Percentiles rank a stretch among this genome's conserved stretches.
phyloP scores from a whole-genome alignment of 2,797 vertebrate genomes.

The Babyrousa celebensis region DNA sequence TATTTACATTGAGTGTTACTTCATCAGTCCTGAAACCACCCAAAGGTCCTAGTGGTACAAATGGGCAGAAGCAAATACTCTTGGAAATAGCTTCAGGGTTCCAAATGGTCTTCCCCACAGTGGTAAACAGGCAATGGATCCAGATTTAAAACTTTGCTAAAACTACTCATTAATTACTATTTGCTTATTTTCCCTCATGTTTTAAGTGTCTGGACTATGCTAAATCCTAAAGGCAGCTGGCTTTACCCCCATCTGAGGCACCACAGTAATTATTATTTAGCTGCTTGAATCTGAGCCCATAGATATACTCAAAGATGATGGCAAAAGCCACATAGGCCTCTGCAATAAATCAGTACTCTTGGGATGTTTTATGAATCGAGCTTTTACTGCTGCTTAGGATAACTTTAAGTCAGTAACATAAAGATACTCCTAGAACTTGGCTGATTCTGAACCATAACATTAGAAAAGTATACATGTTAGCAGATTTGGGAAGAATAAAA shows the following conservation, averaged over 20 bases:
- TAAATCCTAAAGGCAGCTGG: not conserved
- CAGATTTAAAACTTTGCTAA: not conserved
- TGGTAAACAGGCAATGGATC: not conserved
- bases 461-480: conserved; percentile 1
- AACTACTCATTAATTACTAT: not conserved
- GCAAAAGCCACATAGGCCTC: not conserved
- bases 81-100: not conserved
- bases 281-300: not conserved
- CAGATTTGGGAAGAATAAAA: not conserved
- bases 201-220: not conserved
- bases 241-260: not conserved
- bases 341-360: not conserved
- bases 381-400: conserved; percentile 8
- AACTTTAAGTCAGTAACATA: conserved; percentile 47
- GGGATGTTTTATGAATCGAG: conserved; percentile 7
- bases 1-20: not conserved
- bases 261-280: not conserved
- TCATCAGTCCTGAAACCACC: conserved; percentile 23
- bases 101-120: not conserved
- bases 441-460: conserved; percentile 2
- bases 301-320: not conserved
- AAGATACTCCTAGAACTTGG: conserved; percentile 31
- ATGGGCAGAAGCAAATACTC: not conserved
- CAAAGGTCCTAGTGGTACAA: not conserved
- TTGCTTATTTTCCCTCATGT: not conserved